Evolutionary conservation across 2,888 invertebrate species (phyloP), one percentile per base, ranked within the genome.

Genomic region (Cylloceria caligata): DNA sequence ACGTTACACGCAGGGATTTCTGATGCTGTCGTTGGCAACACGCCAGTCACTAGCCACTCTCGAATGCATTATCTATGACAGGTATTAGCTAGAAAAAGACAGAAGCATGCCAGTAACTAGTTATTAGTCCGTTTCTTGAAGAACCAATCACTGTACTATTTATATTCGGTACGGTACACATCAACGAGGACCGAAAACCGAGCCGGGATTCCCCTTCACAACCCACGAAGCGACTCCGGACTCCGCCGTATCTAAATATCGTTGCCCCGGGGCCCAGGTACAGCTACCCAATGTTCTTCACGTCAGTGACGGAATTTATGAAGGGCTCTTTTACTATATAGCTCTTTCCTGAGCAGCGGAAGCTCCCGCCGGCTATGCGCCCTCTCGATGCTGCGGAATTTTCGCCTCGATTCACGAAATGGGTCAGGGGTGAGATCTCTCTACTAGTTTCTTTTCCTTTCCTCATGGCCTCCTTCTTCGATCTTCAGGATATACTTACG

Each of bases 291-390:
- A 80, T 62, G 80, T 76, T 72, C 67, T 80, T 49, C 45, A 27
- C 77, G 74, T 65, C 78, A 57, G 81, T 80, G 75, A 73, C 83
- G 86, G 88, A 90, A 91, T 91, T 91, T 88, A 89, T 87, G 86
- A 85, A 84, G 82, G 80, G 69, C 21, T 71, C 42, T 64, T 34
- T 30, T n/a, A 6, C 64, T 47, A 27, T 34, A 65, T 68, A 62
- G 60, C 65, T 68, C 24, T 76, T 65, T 78, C 45, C 34, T 69
- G 65, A 77, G 64, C 49, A 47, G 67, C 71, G 78, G 65, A 80
- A 60, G 24, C 65, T 65, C 74, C 81, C 67, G 71, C 57, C 36
- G 77, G 80, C 81, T 52, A 72, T 67, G 81, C 76, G 65, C 19
- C 45, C 60, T n/a, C 80, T 64, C 57, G 77, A 68, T 80, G 45